Conservation (phyloP, 2,113 vertebrate species). For the Choloepus hoffmanni region DNA sequence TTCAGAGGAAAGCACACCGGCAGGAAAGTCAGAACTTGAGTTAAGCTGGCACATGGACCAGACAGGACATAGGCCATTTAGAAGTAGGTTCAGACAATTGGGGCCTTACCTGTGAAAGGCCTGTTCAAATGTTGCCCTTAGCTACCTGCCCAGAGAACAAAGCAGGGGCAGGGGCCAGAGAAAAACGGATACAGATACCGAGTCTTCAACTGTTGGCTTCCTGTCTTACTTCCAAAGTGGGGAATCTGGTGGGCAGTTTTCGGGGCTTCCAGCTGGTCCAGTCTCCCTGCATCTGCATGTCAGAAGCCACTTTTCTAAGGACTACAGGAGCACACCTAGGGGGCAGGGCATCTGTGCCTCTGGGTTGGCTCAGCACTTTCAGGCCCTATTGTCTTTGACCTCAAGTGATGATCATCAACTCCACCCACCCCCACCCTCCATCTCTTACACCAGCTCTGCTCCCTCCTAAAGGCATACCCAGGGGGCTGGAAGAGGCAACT, state of each 20-base stretch:
- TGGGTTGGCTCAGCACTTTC: neutral
- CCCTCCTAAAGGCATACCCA: too few species aligned
- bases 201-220: neutral
- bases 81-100: neutral
- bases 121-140: neutral
- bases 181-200: neutral
- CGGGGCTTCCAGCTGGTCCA: neutral
- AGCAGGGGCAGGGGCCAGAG: neutral
- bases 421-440: too few species aligned
- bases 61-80: neutral
- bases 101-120: neutral
- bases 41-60: neutral
- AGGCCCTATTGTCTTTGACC: neutral
- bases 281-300: neutral
- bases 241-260: too few species aligned
- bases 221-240: neutral
- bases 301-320: neutral
- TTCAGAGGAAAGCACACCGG: neutral
- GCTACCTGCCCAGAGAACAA: neutral
- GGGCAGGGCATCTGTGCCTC: neutral
- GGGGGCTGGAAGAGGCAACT: neutral
- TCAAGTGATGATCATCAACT: neutral
- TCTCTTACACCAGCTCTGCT: too few species aligned
- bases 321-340: accelerated
- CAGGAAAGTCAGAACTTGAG: neutral